Percentiles rank a stretch among this genome's conserved stretches.
phyloP scores from a whole-genome alignment of 2,888 invertebrate species.

The Trachelus troglodyta region DNA sequence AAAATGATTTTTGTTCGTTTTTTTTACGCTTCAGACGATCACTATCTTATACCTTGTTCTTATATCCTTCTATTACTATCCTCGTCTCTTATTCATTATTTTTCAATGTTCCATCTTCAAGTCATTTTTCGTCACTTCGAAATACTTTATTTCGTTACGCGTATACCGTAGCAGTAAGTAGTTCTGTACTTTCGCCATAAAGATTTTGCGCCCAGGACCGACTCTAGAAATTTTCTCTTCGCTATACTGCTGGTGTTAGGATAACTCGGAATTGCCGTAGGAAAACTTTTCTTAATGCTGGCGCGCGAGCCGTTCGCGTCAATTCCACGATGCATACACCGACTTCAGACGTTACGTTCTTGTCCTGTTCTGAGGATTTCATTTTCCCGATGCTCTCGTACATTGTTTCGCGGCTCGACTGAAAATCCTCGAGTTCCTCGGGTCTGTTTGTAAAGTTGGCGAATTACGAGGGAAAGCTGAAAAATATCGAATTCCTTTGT shows the following conservation, averaged over 20 bases:
- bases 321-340: background rate
- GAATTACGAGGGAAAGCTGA: background rate
- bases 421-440: background rate
- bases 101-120: background rate
- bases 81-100: background rate
- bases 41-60: background rate
- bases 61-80: background rate
- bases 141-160: background rate
- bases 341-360: background rate
- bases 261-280: background rate
- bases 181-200: background rate
- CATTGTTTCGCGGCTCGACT: background rate
- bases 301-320: background rate
- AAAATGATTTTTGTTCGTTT: no score
- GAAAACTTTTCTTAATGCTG: background rate
- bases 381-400: background rate
- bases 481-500: background rate
- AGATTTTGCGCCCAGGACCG: background rate
- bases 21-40: no score
- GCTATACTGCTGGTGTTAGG: background rate
- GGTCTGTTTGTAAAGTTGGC: background rate
- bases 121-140: background rate
- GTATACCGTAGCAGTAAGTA: background rate
- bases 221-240: background rate
- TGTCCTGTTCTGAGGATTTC: background rate